Base-by-base conservation (phyloP, 2,113 vertebrate species). In the Lynx canadensis region DNA sequence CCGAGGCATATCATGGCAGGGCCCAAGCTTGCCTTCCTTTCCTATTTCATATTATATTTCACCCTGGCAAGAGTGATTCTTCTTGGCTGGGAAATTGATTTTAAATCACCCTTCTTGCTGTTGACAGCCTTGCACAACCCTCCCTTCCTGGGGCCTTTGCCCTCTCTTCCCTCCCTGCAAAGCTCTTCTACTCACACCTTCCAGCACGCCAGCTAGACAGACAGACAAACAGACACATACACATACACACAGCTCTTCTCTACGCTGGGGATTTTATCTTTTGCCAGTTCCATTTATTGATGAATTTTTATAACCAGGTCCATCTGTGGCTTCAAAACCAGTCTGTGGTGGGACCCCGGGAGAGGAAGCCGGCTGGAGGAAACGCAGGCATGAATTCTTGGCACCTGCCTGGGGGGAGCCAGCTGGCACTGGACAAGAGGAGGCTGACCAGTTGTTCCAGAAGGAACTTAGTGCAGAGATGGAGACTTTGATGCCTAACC, bases 41-140 rank as follows among this genome's bases (percentile, higher is more conserved):
- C 50, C 0, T 97, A 92, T 93, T 95, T 96, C 97, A 82, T 86
- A 3, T 74, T 94, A 69, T 95, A 79, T 98, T 98, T 98, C 71
- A 25, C 87, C 97, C 96, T 82, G 91, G 73, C 95, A 82, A 27
- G 93, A 87, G 89, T 81, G 87, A 95, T 98, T 98, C 97, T 91
- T 97, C 92, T 98, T 76, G 60, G 85, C 81, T 76, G 68, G 93
- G 88, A 98, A 95, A 98, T 38, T 45, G 97, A 96, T 98, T 98
- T 97, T 95, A 98, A 97, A 94, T 97, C 97, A 50, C 41, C 1
- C 69, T 96, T 74, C 31, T 95, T 50, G 33, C 38, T 95, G 66
- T 89, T 71, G 79, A 91, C 68, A 91, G 92, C 82, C 71, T 45
- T 88, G 23, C 41, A 7, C n/a, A 55, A 65, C 33, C 68, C 45